Evolutionary conservation across 1,140 invertebrate genomes (phyloP).

Genomic region (Cydia fagiglandana): DNA sequence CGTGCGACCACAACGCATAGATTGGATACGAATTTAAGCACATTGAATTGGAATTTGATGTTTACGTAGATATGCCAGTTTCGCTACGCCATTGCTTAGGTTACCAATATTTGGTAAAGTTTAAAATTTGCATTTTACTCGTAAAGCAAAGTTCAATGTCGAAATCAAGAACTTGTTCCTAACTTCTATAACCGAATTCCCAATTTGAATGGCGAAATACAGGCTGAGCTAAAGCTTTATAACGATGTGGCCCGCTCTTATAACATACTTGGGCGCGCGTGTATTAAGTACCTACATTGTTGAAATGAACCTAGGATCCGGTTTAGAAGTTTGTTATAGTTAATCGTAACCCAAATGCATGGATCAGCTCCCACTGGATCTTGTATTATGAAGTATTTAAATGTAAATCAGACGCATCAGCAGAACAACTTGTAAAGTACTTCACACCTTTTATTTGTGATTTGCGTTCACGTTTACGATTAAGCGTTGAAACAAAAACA

Average conservation of each 20-base stretch:
- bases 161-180: neutral
- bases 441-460: too few relatives aligned
- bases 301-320: conserved; percentile 6
- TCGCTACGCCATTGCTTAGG: too few relatives aligned
- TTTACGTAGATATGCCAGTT: too few relatives aligned
- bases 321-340: conserved; percentile 19
- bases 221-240: neutral
- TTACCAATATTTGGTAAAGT: too few relatives aligned
- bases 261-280: neutral
- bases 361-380: neutral
- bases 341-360: conserved; percentile 19
- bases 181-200: neutral
- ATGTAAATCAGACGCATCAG: too few relatives aligned
- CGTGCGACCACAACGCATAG: too few relatives aligned
- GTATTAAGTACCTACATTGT: conserved; percentile 1
- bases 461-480: too few relatives aligned
- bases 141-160: neutral
- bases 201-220: neutral
- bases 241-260: neutral
- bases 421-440: too few relatives aligned
- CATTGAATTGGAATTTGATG: too few relatives aligned
- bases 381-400: neutral
- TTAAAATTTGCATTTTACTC: neutral
- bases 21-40: too few relatives aligned
- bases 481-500: too few relatives aligned